Base-by-base conservation (phyloP, 2,113 vertebrate genomes). In the Beaufortia kweichowensis region DNA sequence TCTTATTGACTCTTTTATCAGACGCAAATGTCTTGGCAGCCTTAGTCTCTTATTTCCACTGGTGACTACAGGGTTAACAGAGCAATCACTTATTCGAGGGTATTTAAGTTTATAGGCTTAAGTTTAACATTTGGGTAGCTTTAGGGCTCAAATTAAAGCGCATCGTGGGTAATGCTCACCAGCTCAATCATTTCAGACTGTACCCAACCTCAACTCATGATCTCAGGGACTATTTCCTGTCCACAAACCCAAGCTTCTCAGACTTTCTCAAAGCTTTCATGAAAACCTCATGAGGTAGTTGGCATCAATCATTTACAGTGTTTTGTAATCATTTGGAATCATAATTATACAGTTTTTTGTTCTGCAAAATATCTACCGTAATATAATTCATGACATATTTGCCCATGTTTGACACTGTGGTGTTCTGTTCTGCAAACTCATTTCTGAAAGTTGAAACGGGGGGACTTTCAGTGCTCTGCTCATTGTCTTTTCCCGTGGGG, bases 1-100 rank as follows among this genome's bases (percentile, higher is more conserved):
- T 53, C 81, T 81, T 79, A 84, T 87, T 86, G 48, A 55, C 29
- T 79, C 80, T 85, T 79, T 85, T 78, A 85, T 85, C 70, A 79
- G 33, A 15, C 85, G 23, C 82, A 87, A 79, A 85, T 86, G 81
- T 65, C 76, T 39, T 81, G 65, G 50, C 60, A 77, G 19, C 33
- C 35, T 80, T 72, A 72, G 23, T 4, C 35, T 76, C 81, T 76
- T 69, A 33, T 21, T 69, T 43, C 66, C 79, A 48, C 53, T 43
- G 19, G 46, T 4, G 12, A 46, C 62, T 57, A 15, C 59, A 50
- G 14, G 35, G 50, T 68, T 19, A 68, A 68, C 29, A 19, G 29
- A n/a, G 29, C 29, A 3, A 69, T 69, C 29, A 43, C 24, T 26
- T 67, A 28, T 50, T 67, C 19, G 8, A 46, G 68, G 53, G 31